Evolutionary conservation across 1,140 invertebrate genomes (phyloP).

Genomic region (Drosophila tani): DNA sequence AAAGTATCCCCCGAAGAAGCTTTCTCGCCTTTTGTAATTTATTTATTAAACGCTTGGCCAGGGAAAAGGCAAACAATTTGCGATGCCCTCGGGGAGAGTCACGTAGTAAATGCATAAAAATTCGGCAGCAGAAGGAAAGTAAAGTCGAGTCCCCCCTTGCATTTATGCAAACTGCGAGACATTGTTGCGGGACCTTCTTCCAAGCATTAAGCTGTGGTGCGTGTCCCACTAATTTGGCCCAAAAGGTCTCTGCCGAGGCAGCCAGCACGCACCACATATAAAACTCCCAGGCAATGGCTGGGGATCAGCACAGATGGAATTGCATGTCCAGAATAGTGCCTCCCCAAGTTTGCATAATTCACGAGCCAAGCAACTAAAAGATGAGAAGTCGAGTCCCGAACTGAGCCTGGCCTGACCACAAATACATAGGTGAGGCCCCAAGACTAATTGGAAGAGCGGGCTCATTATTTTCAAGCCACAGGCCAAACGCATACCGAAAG

Average conservation of each 20-base stretch:
- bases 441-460: not conserved
- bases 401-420: not conserved
- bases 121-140: constrained; percentile 56
- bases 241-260: constrained; percentile 28
- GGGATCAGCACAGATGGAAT: constrained; percentile 46
- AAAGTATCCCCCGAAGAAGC: constrained; percentile 11
- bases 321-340: constrained; percentile 62
- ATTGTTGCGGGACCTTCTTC: constrained; percentile 33
- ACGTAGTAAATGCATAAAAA: constrained; percentile 76
- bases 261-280: constrained; percentile 67
- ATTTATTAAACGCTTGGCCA: constrained; percentile 73
- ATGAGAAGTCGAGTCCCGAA: not conserved
- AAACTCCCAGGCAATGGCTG: constrained; percentile 47
- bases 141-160: constrained; percentile 48
- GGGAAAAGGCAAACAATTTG: constrained; percentile 37
- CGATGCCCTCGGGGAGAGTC: constrained; percentile 28
- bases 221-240: constrained; percentile 68
- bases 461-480: not conserved
- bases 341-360: constrained; percentile 62
- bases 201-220: constrained; percentile 54
- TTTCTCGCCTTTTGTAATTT: constrained; percentile 48
- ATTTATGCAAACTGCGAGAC: constrained; percentile 68
- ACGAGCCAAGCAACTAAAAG: constrained; percentile 10
- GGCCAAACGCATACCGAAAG: not conserved
- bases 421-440: too few species aligned